Conservation (phyloP, 2,888 invertebrate genomes). For the Lycocerus yunnanus region DNA sequence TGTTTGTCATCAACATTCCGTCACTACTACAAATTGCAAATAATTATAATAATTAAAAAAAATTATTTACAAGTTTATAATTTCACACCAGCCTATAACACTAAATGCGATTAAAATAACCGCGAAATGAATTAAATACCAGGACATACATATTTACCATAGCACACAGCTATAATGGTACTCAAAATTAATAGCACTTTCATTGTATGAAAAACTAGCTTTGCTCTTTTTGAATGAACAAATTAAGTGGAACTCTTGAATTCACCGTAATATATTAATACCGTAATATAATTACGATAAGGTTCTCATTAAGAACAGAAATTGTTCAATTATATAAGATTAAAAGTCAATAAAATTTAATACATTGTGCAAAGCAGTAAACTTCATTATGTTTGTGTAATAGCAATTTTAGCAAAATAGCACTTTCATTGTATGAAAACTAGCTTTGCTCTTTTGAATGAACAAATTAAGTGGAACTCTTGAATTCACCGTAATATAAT, state of each 20-base stretch:
- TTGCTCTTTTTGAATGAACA: neutral
- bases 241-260: neutral
- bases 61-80: neutral
- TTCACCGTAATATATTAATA: neutral
- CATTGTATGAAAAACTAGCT: neutral
- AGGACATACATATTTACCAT: neutral
- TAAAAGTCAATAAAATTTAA: neutral
- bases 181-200: neutral
- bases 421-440: neutral
- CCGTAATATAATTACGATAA: neutral
- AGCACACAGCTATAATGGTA: neutral
- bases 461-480: neutral
- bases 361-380: neutral
- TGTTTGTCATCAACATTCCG: neutral
- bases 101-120: neutral
- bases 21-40: neutral
- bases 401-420: no score
- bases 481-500: neutral
- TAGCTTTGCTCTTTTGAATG: neutral
- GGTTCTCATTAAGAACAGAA: neutral
- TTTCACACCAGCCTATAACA: no score
- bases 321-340: neutral
- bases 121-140: neutral
- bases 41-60: neutral
- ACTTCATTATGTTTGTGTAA: no score